Base-by-base conservation (phyloP, 2,888 invertebrate species). In the Unio pictorum region DNA sequence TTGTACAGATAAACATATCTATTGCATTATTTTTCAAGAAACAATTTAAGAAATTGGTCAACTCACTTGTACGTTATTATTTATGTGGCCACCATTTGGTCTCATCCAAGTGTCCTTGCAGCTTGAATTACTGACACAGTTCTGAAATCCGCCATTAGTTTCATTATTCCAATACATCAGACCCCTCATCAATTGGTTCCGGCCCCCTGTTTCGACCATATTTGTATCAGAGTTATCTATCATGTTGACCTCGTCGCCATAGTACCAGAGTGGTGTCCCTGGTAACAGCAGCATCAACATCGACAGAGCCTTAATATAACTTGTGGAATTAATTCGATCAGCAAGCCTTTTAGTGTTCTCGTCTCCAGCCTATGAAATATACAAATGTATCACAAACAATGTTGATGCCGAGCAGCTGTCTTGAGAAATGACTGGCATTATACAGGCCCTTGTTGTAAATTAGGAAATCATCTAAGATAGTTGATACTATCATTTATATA, bases 201-300 rank as follows among this genome's bases (percentile, higher is more conserved):
- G 73, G 26, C 68, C 64, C 69, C 76, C 70, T 20, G 26, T 28
- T 4, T 61, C 63, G 45, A 26, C 57, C 6, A 26, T 45, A 28
- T 45, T 15, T 6, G 63, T 15, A 26, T 45, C 57, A 17, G 60
- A 28, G 6, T 66, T 54, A 30, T 79, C 73, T 6, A 56, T 70
- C 94, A 95, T 94, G 26, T 94, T 95, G 65, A 96, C 93, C 92
- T 97, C 97, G 89, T 96, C 95, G 0, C 96, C 96, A 81, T 95
- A 95, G 85, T 97, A 97, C 1, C 95, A 94, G 3, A 97, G 93
- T 0, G 95, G 94, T 11, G 94, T 93, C 61, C 97, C 97, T 1
- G 96, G 97, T 65, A 98, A 91, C 55, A 96, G 86, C 87, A 95
- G 91, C 18, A 93, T 91, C 67, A 97, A 87, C 94, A 96, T 95